A percentile compares a stretch with the other conserved stretches of the same genome.
phyloP scores from a whole-genome alignment of 2,888 invertebrate genomes.

The Volucella inflata region DNA sequence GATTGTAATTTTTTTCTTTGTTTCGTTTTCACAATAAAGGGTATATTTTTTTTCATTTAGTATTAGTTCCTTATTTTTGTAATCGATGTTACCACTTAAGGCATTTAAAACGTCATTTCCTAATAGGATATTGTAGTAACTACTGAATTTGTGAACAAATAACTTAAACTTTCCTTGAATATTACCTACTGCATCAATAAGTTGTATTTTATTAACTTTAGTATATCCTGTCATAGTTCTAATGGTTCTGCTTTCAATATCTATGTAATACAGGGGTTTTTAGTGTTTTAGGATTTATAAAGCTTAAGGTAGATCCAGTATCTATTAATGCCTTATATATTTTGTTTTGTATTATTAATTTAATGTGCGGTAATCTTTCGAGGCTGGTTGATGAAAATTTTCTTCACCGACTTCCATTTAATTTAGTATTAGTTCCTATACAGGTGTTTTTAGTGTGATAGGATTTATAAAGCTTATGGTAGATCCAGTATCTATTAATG shows the following conservation, averaged over 20 bases:
- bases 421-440: no score
- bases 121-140: not conserved
- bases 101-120: not conserved
- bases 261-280: not conserved
- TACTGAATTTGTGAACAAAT: constrained; percentile 4
- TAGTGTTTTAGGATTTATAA: constrained; percentile 4
- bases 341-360: constrained; percentile 7
- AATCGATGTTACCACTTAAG: not conserved
- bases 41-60: not conserved
- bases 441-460: not conserved
- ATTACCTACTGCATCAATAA: not conserved
- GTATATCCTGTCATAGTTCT: constrained; percentile 9
- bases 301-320: no score
- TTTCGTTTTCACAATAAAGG: constrained; percentile 2
- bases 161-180: constrained; percentile 3
- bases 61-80: not conserved
- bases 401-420: no score
- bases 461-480: not conserved
- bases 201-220: constrained; percentile 7
- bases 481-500: not conserved
- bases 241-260: constrained; percentile 15
- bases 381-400: constrained; percentile 19
- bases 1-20: constrained; percentile 2
- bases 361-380: no score
- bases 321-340: constrained; percentile 11